Conservation (phyloP, 2,888 invertebrate genomes). For the Metellina segmentata region DNA sequence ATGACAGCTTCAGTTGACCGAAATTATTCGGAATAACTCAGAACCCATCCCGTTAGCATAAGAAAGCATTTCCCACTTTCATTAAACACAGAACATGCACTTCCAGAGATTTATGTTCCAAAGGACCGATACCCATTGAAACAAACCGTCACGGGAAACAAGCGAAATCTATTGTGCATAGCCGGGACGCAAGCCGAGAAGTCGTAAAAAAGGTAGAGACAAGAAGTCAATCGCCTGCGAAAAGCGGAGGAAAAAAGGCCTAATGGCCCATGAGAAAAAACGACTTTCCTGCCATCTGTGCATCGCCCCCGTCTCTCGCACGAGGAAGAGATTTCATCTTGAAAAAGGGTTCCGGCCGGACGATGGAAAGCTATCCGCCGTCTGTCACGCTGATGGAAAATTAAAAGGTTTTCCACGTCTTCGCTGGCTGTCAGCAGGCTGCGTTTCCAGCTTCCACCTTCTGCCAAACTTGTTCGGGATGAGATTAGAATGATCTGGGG, state of each 20-base stretch:
- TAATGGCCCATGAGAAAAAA: constrained; percentile 41
- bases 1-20: no score
- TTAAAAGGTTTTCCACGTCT: background rate
- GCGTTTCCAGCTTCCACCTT: no score
- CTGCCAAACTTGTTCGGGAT: no score
- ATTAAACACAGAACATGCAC: background rate
- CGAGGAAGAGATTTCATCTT: background rate
- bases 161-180: background rate
- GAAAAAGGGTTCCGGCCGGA: background rate
- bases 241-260: constrained; percentile 10
- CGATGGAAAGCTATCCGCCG: background rate
- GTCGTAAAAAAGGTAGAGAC: constrained; percentile 5
- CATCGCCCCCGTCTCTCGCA: background rate
- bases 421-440: background rate
- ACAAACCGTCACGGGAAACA: background rate
- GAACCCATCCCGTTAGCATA: background rate
- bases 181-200: background rate
- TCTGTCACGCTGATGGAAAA: background rate
- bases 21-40: background rate
- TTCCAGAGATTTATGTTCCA: background rate
- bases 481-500: no score
- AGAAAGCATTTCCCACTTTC: background rate
- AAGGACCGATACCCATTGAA: background rate
- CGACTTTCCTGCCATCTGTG: constrained; percentile 24
- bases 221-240: constrained; percentile 29